Evolutionary conservation across 2,113 vertebrate species (phyloP), one percentile per base, ranked within the genome.

Genomic region (Pica pica): DNA sequence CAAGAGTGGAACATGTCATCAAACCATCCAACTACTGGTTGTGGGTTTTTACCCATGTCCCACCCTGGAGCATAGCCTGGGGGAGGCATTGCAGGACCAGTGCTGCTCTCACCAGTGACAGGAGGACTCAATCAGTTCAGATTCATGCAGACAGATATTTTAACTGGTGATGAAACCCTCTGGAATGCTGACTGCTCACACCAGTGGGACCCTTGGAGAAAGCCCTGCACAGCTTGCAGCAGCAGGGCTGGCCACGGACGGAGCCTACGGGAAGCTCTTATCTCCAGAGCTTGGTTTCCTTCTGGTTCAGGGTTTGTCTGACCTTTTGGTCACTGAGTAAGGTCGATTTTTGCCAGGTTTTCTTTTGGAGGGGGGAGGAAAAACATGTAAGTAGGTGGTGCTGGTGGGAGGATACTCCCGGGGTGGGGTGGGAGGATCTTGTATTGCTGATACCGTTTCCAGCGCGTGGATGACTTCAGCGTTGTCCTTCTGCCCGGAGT

Each of bases 231-330:
- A 12, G 30, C 75, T 77, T 9, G n/a, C 52, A 28, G 69, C 80
- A 70, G 63, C 50, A 57, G 69, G 35, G 37, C 74, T 46, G 90
- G 78, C 85, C 0, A 0, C 10, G 37, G 63, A 88, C 15, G 0
- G 56, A 94, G 47, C 53, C 2, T 16, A 3, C 21, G 52, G 92
- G 74, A 78, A 87, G 49, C 81, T 89, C 90, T 94, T 94, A 92
- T 96, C 94, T 93, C 59, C 41, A 4, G 85, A 90, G 80, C 71
- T 91, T 64, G 71, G 46, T 92, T 95, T 94, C 94, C 83, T 88
- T 76, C 89, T 87, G 83, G 67, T 92, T 83, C 83, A 82, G 89
- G 70, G 70, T 93, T 96, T 95, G 85, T 93, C 90, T 89, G 86
- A 95, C 92, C 86, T 95, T 89, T 84, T 90, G 93, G 42, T 68